phyloP scores from a whole-genome alignment of 2,797 vertebrate species.

The Artibeus lituratus region DNA sequence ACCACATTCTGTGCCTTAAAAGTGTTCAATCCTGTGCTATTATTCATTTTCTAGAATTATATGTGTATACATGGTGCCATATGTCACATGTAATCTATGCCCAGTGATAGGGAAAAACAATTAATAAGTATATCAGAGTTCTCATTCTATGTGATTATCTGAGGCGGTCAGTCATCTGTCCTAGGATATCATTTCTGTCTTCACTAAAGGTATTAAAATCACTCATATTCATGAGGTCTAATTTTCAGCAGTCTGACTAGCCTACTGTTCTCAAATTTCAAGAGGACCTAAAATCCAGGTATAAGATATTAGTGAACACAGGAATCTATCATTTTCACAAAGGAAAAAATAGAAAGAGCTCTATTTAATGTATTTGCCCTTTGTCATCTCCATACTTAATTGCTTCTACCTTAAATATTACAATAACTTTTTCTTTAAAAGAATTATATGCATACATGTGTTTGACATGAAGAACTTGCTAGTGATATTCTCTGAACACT shows the following conservation, averaged over 20 bases:
- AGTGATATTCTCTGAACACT: background rate
- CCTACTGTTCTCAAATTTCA: slow-evolving; percentile 26
- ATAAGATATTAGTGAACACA: background rate
- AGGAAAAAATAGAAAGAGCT: background rate
- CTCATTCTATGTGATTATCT: background rate
- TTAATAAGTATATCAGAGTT: background rate
- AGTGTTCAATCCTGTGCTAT: background rate
- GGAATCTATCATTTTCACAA: slow-evolving; percentile 25
- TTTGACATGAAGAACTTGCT: slow-evolving; percentile 9
- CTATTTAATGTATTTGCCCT: background rate
- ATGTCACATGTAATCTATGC: slow-evolving; percentile 7
- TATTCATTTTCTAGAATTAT: slow-evolving; percentile 45
- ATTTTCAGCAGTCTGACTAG: slow-evolving; percentile 9
- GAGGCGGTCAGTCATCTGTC: background rate
- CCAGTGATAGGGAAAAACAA: slow-evolving; percentile 11
- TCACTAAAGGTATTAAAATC: slow-evolving; percentile 23
- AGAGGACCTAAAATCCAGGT: background rate
- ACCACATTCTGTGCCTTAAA: slow-evolving; percentile 8
- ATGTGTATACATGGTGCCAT: background rate
- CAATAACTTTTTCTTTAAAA: slow-evolving; percentile 15
- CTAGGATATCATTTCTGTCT: background rate
- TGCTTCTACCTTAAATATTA: background rate
- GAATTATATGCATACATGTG: background rate
- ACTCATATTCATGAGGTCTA: background rate
- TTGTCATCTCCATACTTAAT: background rate